Evolutionary conservation across 2,797 vertebrate genomes (phyloP), one percentile per base, ranked within the genome.

Genomic region (Propithecus perrieri): DNA sequence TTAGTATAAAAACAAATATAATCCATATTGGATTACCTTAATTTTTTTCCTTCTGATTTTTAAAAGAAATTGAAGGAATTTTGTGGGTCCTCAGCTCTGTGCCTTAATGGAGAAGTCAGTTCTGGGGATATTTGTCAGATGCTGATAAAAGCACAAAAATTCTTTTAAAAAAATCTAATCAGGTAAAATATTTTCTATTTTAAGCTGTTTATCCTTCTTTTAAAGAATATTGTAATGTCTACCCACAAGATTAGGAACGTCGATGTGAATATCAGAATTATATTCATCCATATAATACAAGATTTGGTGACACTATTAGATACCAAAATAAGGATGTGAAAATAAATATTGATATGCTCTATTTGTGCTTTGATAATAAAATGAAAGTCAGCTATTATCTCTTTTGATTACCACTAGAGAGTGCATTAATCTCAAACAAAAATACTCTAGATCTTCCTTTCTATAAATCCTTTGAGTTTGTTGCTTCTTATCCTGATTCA

Each of bases 141-240:
- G 55, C n/a, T 35, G 30, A 24, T 67, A 50, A 92, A 79, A 89
- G 33, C 26, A 46, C 59, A 89, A 30, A 93, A 93, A 26, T 67
- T 75, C 20, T 81, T 89, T 94, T 67, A 5, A 18, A 89, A 93
- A 91, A 48, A 48, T 30, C 11, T 41, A 67, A 65, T 57, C 12
- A n/a, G 78, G 41, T 57, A 63, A 95, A 84, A 61, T 74, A 90
- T 69, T 92, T 79, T 55, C 61, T 84, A 50, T 43, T 83, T 97
- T 69, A 91, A 91, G 35, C 14, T 57, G 30, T 57, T 69, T 84
- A 80, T 57, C 26, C 13, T 69, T 93, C 78, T 90, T 90, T 63
- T 78, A 74, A 94, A 84, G 71, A 93, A 92, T 94, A 74, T 67
- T 50, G 14, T 84, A 38, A 85, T 7, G 4, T 65, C 35, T 88